Base-by-base conservation (phyloP, 2,113 vertebrate genomes). In the Morone saxatilis region DNA sequence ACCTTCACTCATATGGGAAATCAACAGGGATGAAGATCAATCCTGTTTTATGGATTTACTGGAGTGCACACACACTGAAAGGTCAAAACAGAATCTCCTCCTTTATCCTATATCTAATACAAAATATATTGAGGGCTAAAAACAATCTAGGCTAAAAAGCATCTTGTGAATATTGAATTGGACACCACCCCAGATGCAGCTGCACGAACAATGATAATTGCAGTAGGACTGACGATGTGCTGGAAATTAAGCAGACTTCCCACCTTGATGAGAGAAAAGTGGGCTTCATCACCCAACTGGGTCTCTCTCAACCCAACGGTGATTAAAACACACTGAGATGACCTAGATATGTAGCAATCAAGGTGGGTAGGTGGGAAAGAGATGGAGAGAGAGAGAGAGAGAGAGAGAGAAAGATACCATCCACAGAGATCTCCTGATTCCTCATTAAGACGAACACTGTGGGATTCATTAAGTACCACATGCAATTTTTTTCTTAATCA, bases 311-410 rank as follows among this genome's bases (percentile, higher is more conserved):
- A 71, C 69, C 78, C 73, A 80, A 3, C 53, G 1, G 87, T 90
- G 87, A 91, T 90, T 91, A 89, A 88, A 87, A 85, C 80, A 65
- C 77, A 80, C 71, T 2, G 68, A 78, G 60, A 53, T 82, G 86
- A 90, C 86, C 89, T 75, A 84, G 56, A 89, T 89, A 84, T 68
- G 84, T 40, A 22, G 63, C 80, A 90, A 89, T 91, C 86, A 90
- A 83, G 86, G 80, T 73, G 43, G 72, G 71, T 75, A 56, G 53
- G 83, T 68, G 57, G 43, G 57, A 16, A 48, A 71, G 0, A 38
- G 60, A 56, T 57, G 45, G 67, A 59, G 20, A 11, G 57, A 16
- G 56, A 71, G 0, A 38, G 60, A 56, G 72, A 60, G 62, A 19
- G 72, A 6, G 47, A 8, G 41, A 81, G 71, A 68, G 41, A 81